A percentile compares a stretch with the other conserved stretches of the same genome.
These are phyloP conservation scores for Apamea crenata DNA, from an alignment of 2,888 invertebrate genomes.

Conservation along the genomic window DNA sequence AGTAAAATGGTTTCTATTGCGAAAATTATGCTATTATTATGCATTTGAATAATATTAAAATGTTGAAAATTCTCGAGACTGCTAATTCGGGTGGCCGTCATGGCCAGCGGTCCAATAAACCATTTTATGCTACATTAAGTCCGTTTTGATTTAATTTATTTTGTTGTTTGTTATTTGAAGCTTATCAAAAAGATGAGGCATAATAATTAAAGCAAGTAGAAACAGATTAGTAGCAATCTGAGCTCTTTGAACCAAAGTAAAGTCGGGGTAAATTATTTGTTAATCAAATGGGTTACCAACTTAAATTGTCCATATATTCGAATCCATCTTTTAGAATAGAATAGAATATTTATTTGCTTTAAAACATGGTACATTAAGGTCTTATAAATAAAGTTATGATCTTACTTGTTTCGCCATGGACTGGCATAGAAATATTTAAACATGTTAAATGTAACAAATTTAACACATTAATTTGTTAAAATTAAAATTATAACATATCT, in stretches of 20 bases:
- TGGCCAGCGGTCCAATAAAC: constrained; percentile 68
- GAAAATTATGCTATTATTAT: constrained; percentile 54
- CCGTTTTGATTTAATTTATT: constrained; percentile 18
- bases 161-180: constrained; percentile 22
- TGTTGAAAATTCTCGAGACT: constrained; percentile 38
- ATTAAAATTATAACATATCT: too few species aligned
- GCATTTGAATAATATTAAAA: constrained; percentile 52
- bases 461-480: too few species aligned
- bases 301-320: not conserved
- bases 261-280: not conserved
- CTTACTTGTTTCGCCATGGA: too few species aligned
- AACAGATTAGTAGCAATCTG: constrained; percentile 2
- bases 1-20: constrained; percentile 49
- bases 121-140: constrained; percentile 45
- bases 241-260: not conserved
- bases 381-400: too few species aligned
- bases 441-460: too few species aligned
- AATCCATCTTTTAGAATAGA: not conserved
- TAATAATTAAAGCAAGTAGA: not conserved
- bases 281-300: not conserved
- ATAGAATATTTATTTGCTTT: too few species aligned
- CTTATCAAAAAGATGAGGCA: constrained; percentile 9
- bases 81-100: constrained; percentile 64
- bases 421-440: too few species aligned
- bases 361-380: too few species aligned